A percentile compares a stretch with the other conserved stretches of the same genome.
These are phyloP conservation scores for Scaptomyza cyrtandrae DNA, from an alignment of 2,888 invertebrate species.

Conservation along the genomic window DNA sequence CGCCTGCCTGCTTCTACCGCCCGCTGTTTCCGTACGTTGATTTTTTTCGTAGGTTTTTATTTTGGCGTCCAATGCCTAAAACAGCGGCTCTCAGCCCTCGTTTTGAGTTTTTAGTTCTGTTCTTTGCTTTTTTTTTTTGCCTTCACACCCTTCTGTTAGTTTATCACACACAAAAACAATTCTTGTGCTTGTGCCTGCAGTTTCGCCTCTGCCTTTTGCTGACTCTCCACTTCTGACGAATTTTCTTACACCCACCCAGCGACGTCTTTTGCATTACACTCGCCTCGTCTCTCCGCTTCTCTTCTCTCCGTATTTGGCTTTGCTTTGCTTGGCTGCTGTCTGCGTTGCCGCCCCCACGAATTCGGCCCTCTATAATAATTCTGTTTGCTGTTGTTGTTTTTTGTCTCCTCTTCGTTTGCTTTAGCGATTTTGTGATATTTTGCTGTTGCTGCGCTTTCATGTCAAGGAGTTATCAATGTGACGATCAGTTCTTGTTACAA, in stretches of 20 bases:
- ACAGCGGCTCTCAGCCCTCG: slow-evolving; percentile 39
- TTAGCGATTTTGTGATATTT: too few species aligned
- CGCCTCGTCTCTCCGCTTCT: not conserved
- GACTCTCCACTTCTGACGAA: slow-evolving; percentile 64
- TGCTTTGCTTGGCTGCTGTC: slow-evolving; percentile 40
- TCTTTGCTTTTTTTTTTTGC: slow-evolving; percentile 32
- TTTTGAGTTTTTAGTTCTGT: slow-evolving; percentile 23
- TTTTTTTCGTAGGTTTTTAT: slow-evolving; percentile 66
- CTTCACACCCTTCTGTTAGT: slow-evolving; percentile 66
- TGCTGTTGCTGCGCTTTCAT: slow-evolving; percentile 50
- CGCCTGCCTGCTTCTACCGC: slow-evolving; percentile 44
- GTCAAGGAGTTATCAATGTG: slow-evolving; percentile 54
- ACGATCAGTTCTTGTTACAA: slow-evolving; percentile 18
- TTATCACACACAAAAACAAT: slow-evolving; percentile 55
- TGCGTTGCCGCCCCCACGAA: slow-evolving; percentile 71
- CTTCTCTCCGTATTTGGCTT: slow-evolving; percentile 9
- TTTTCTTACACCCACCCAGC: slow-evolving; percentile 77
- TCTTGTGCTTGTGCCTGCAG: slow-evolving; percentile 46
- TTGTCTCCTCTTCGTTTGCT: slow-evolving; percentile 54
- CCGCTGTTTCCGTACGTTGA: slow-evolving; percentile 73
- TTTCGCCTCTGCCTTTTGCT: slow-evolving; percentile 30
- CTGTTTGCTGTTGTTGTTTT: slow-evolving; percentile 44
- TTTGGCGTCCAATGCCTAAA: slow-evolving; percentile 68
- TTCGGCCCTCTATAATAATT: slow-evolving; percentile 57
- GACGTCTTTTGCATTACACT: slow-evolving; percentile 59